phyloP scores from a whole-genome alignment of 2,888 invertebrate species.

The Rutpela maculata region DNA sequence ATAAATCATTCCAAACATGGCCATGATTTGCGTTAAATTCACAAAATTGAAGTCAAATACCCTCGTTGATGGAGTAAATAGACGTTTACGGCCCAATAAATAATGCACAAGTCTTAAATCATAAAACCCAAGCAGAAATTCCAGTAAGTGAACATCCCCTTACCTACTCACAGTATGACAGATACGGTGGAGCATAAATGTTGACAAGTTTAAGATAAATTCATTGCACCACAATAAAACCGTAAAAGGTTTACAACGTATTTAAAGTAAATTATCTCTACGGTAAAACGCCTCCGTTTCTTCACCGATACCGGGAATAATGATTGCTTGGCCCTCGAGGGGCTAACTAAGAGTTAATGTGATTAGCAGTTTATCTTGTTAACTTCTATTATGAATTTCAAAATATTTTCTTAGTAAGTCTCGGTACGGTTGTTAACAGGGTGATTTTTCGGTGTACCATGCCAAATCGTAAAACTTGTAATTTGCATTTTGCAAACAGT shows the following conservation, averaged over 20 bases:
- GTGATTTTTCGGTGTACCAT: too few species aligned
- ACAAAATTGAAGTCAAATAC: constrained; percentile 47
- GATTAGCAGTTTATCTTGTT: too few species aligned
- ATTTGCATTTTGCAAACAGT: too few species aligned
- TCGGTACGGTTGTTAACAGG: too few species aligned
- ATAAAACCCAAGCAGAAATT: constrained; percentile 17
- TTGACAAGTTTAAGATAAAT: constrained; percentile 51
- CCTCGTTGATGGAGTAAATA: not conserved
- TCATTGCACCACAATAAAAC: constrained; percentile 48
- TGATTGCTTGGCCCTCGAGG: too few species aligned
- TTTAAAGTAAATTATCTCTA: constrained; percentile 22
- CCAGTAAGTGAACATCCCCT: not conserved
- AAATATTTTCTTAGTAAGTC: too few species aligned
- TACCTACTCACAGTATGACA: not conserved
- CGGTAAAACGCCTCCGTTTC: not conserved
- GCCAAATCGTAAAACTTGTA: too few species aligned
- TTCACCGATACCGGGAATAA: not conserved
- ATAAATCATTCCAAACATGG: not conserved
- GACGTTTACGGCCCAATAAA: constrained; percentile 9
- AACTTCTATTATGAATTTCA: too few species aligned
- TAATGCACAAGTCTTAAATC: constrained; percentile 10
- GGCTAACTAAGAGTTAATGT: too few species aligned
- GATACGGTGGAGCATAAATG: constrained; percentile 47
- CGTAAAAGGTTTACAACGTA: constrained; percentile 48
- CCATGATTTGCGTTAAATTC: constrained; percentile 47